Evolutionary conservation across 2,888 invertebrate genomes (phyloP).

Genomic region (Drosophila barbarae): DNA sequence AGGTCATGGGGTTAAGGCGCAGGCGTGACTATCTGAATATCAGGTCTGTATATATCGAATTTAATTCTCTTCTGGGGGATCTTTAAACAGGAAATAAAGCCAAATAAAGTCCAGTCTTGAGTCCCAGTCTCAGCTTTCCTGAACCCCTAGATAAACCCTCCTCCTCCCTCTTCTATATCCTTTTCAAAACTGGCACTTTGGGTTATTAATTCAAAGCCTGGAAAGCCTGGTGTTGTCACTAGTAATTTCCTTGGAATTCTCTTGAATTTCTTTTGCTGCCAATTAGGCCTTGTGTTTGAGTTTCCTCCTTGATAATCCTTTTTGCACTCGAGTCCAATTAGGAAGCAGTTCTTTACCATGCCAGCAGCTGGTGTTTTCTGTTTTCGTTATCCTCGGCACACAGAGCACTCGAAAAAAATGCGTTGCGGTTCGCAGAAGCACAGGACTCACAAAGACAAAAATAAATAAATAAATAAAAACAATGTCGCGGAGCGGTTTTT

Average conservation of each 20-base stretch:
- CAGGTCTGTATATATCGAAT: not conserved
- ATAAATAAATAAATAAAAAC: conserved; percentile 3
- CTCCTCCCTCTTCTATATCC: not conserved
- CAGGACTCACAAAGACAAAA: conserved; percentile 26
- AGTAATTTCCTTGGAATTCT: conserved; percentile 10
- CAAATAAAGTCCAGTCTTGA: not conserved
- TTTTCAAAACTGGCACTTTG: not conserved
- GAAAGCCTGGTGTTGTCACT: not conserved
- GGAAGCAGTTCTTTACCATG: conserved; percentile 33
- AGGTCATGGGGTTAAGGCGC: conserved; percentile 37
- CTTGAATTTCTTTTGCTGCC: not conserved
- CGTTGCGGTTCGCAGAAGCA: not conserved
- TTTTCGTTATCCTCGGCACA: conserved; percentile 29
- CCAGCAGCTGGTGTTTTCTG: conserved; percentile 20
- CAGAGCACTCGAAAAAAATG: conserved; percentile 33
- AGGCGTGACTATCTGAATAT: conserved; percentile 16
- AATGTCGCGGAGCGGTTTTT: not conserved
- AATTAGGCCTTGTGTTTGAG: conserved; percentile 13
- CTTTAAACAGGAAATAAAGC: not conserved
- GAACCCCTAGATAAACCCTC: not conserved
- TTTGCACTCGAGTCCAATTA: conserved; percentile 33
- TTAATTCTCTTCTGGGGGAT: not conserved
- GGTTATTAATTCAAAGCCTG: not conserved
- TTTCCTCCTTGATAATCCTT: conserved; percentile 20
- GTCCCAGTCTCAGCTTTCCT: not conserved